Base-by-base conservation (phyloP, 2,888 invertebrate genomes). In the Iselma pallidipennis region DNA sequence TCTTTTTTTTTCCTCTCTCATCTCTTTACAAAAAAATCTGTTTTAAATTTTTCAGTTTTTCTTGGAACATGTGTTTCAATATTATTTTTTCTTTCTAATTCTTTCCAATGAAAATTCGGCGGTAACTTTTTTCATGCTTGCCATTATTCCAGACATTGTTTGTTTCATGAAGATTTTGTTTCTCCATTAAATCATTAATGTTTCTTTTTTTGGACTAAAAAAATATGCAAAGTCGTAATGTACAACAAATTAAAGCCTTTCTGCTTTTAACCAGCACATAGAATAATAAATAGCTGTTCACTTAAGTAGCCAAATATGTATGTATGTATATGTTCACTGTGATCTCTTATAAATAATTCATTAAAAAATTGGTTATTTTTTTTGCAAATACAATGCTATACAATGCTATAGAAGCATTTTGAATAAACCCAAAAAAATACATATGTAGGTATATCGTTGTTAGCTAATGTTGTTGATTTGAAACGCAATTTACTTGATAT, bases 401-500 rank as follows among this genome's bases (percentile, higher is more conserved):
- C n/a, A n/a, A 31, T 31, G n/a, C 4, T n/a, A 31, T 31, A 31
- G 1, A 4, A 31, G 4, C 4, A 25, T 12, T 4, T 31, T 33
- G 33, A 33, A 33, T 33, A 33, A 10, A 31, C n/a, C 4, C n/a
- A n/a, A n/a, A n/a, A n/a, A 4, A 31, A 31, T 0, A 31, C 9
- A 29, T 7, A n/a, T n/a, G n/a, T n/a, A n/a, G n/a, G n/a, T n/a
- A n/a, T n/a, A n/a, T n/a, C n/a, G n/a, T n/a, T n/a, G n/a, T n/a
- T n/a, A 29, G 2, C 12, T 12, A 12, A 12, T 4, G 4, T 3
- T 7, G 16, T 16, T 37, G 37, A 37, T 37, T 16, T 37, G 4
- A 7, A 45, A 45, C 2, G 45, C 57, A 61, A 57, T 61, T 57
- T 50, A 56, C 57, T 57, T 61, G 61, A 61, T 57, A 53, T 52